Evolutionary conservation across 2,113 vertebrate species (phyloP).

Genomic region (Riparia riparia): DNA sequence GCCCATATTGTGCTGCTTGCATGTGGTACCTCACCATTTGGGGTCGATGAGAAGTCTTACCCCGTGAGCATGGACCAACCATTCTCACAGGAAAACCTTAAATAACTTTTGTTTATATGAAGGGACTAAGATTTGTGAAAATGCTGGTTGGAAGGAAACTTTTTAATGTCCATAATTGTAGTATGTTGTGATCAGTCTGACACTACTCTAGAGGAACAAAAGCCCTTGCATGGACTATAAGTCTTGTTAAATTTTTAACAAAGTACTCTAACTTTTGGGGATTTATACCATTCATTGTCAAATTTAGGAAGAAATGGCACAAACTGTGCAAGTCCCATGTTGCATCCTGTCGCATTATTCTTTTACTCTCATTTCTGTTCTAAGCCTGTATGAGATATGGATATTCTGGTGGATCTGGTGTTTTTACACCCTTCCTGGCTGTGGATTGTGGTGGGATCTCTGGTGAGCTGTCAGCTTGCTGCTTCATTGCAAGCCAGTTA

Average conservation of each 20-base stretch:
- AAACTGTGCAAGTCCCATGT: not conserved
- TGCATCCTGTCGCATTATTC: not conserved
- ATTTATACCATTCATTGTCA: not conserved
- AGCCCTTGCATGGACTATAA: not conserved
- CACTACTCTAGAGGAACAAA: not conserved
- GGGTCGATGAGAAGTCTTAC: not conserved
- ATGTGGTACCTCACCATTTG: not conserved
- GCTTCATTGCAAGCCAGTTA: not conserved
- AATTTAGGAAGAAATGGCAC: not conserved
- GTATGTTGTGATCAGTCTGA: not conserved
- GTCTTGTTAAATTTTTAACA: not conserved
- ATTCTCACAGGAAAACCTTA: not conserved
- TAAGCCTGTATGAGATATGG: not conserved
- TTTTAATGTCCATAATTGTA: not conserved
- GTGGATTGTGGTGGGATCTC: not conserved
- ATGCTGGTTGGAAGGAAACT: not conserved
- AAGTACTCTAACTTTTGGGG: not conserved
- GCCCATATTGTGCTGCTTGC: fast-evolving
- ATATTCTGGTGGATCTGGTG: not conserved
- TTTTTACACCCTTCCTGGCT: not conserved
- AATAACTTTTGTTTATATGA: not conserved
- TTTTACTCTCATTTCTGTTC: not conserved
- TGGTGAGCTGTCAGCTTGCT: not conserved
- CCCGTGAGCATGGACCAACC: fast-evolving
- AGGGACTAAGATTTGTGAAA: not conserved